Evolutionary conservation across 2,888 invertebrate genomes (phyloP).

Genomic region (Acheta domesticus): DNA sequence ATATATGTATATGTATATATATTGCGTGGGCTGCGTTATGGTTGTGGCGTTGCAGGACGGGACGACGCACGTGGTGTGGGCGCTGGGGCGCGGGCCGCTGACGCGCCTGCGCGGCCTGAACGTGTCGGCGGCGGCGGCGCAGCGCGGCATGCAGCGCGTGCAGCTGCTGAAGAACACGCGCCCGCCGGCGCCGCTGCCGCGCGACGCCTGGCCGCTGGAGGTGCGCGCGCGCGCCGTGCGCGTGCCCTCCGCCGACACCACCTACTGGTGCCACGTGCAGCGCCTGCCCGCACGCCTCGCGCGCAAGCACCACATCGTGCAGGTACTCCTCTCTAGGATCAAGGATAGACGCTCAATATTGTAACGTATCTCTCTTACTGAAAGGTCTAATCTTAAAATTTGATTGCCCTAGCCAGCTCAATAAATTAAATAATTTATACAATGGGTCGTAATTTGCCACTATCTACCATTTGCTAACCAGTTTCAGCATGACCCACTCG

Average conservation of each 20-base stretch:
- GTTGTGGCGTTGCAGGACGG: slow-evolving; percentile 71
- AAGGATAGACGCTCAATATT: no score
- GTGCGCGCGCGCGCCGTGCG: slow-evolving; percentile 62
- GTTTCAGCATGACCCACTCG: no score
- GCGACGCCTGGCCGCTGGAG: slow-evolving; percentile 56
- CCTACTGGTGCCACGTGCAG: slow-evolving; percentile 93
- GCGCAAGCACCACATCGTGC: slow-evolving; percentile 69
- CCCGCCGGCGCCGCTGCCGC: slow-evolving; percentile 48
- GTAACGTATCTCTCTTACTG: no score
- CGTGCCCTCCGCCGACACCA: slow-evolving; percentile 84
- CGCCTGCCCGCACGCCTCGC: slow-evolving; percentile 67
- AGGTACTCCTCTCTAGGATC: no score
- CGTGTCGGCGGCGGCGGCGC: slow-evolving; percentile 51
- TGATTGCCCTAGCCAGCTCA: no score
- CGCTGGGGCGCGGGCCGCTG: slow-evolving; percentile 71
- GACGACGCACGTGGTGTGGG: slow-evolving; percentile 85
- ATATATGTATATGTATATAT: no score
- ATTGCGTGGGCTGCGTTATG: no score
- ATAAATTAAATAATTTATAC: no score
- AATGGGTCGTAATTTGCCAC: no score
- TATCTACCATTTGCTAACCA: no score
- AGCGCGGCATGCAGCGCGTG: slow-evolving; percentile 73
- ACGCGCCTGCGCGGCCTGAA: slow-evolving; percentile 64
- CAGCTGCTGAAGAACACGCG: slow-evolving; percentile 60
- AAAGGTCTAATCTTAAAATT: no score